Conservation (phyloP, 2,888 invertebrate genomes). For the Clunio marinus region DNA sequence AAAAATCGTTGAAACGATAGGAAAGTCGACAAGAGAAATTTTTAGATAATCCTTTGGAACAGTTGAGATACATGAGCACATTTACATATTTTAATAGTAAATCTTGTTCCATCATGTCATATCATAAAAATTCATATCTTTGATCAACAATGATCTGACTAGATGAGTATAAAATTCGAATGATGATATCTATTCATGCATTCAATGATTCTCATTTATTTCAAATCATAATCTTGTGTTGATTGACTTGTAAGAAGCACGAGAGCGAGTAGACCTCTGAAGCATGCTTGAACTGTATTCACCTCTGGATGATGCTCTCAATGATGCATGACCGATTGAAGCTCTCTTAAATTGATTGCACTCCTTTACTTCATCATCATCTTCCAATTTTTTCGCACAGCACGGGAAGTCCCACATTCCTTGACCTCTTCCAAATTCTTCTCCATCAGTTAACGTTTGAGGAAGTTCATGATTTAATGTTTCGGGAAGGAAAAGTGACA, state of each 20-base stretch:
- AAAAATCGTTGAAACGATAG: too few relatives aligned
- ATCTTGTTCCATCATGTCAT: too few relatives aligned
- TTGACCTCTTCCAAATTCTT: constrained; percentile 76
- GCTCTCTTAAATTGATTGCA: constrained; percentile 45
- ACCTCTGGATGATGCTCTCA: constrained; percentile 60
- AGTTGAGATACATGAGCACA: too few relatives aligned
- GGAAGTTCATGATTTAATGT: constrained; percentile 81
- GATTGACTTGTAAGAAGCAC: constrained; percentile 48
- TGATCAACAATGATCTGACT: constrained; percentile 20
- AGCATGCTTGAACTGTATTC: constrained; percentile 61
- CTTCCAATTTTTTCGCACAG: constrained; percentile 58
- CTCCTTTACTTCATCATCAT: constrained; percentile 45
- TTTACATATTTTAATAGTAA: too few relatives aligned
- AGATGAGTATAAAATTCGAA: background rate
- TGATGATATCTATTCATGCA: background rate
- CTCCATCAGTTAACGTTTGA: constrained; percentile 80
- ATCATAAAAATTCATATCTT: too few relatives aligned
- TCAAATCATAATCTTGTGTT: constrained; percentile 32
- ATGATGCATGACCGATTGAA: constrained; percentile 51
- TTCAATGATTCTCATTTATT: background rate
- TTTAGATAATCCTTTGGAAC: too few relatives aligned
- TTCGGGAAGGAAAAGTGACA: constrained; percentile 79
- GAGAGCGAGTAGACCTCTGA: constrained; percentile 54
- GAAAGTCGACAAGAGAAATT: too few relatives aligned
- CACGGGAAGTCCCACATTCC: constrained; percentile 79